A percentile compares a stretch with the other conserved stretches of the same genome.
phyloP scores from a whole-genome alignment of 1,140 invertebrate species.

The Scaptodrosophila lebanonensis region DNA sequence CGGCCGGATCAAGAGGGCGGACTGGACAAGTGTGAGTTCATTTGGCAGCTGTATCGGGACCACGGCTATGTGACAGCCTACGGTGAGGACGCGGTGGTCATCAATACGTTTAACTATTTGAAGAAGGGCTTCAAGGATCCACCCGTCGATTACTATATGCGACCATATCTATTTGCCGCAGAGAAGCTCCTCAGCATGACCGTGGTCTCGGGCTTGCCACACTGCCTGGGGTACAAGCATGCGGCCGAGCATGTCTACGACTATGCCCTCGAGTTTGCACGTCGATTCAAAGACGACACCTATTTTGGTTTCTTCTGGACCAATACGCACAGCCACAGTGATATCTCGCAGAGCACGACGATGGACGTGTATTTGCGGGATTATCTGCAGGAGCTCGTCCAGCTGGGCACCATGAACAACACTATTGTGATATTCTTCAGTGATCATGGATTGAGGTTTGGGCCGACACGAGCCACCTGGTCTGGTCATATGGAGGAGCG shows the following conservation, averaged over 20 bases:
- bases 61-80: conserved; percentile 87
- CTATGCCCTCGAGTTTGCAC: conserved; percentile 80
- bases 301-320: conserved; percentile 90
- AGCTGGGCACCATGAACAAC: conserved; percentile 81
- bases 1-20: conserved; percentile 77
- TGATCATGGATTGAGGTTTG: conserved; percentile 95
- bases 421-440: conserved; percentile 89
- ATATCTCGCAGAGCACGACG: conserved; percentile 83
- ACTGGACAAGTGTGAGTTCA: conserved; percentile 83
- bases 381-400: conserved; percentile 81
- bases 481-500: conserved; percentile 93
- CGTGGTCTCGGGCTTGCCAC: conserved; percentile 70
- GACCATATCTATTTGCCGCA: conserved; percentile 85
- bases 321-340: conserved; percentile 87
- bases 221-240: conserved; percentile 81
- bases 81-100: conserved; percentile 85
- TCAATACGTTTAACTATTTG: conserved; percentile 89
- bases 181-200: conserved; percentile 79
- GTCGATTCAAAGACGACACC: conserved; percentile 78
- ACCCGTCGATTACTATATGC: conserved; percentile 89
- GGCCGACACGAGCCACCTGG: conserved; percentile 81
- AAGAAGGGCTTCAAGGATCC: conserved; percentile 86
- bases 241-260: conserved; percentile 80
- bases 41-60: conserved; percentile 87
- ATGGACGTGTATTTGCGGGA: conserved; percentile 81